Conservation (phyloP, 2,113 vertebrate genomes). For the Dasyprocta punctata region DNA sequence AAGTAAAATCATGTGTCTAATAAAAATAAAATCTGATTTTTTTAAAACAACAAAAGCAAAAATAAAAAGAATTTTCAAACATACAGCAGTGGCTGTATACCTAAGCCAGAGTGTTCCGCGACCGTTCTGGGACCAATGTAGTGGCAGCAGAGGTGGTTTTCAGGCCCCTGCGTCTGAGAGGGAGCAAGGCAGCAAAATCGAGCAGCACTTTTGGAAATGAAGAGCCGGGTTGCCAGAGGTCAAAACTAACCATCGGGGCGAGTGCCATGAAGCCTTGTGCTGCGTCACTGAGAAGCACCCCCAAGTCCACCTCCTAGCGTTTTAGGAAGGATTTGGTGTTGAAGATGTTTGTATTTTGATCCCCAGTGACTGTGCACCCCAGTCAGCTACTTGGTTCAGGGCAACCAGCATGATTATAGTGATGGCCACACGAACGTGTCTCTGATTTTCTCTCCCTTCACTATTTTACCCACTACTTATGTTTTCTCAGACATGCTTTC, state of each 20-base stretch:
- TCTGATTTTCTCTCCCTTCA: neutral
- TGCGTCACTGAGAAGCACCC: neutral
- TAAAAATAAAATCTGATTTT: neutral
- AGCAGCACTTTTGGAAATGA: fast-evolving
- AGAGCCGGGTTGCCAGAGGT: neutral
- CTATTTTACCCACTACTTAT: neutral
- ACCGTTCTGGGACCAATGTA: too few relatives aligned
- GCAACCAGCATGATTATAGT: fast-evolving
- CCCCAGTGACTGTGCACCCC: fast-evolving
- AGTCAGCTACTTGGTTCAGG: fast-evolving
- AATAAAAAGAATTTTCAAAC: neutral
- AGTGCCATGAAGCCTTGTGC: neutral
- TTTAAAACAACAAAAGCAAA: constrained; percentile 35
- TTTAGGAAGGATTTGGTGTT: neutral
- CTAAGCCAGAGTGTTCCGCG: too few relatives aligned
- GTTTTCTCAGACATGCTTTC: neutral
- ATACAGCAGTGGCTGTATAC: neutral
- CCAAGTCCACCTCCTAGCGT: neutral
- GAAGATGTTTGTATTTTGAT: neutral
- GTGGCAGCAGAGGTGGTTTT: neutral
- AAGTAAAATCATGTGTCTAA: neutral
- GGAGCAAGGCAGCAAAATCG: neutral
- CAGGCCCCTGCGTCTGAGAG: neutral
- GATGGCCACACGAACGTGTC: neutral
- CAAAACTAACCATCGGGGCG: neutral